Base-by-base conservation (phyloP, 64 coral and sea anemone species). In the Trachythela sp. region DNA sequence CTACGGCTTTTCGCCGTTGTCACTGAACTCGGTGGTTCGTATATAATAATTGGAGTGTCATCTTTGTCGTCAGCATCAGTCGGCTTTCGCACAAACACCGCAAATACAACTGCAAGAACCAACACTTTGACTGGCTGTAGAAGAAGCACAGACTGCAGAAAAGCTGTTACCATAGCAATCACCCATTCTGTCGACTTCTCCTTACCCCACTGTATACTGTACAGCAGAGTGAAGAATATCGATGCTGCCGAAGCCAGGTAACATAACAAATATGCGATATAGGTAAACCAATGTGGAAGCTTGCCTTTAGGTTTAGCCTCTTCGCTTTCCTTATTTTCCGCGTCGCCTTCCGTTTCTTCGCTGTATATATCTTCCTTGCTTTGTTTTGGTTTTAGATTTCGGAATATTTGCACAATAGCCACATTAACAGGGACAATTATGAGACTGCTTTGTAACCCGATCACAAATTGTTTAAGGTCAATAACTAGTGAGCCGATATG, bases 401-500 rank as follows among this genome's bases (percentile, higher is more conserved):
- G 89, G 43, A 97, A 97, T 24, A 97, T 93, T 40, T 94, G 93
- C 86, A 97, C 93, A 33, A 97, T 86, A 22, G 85, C 76, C 27
- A 97, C 89, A 68, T 97, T 97, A 0, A 97, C 91, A 0, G 95
- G 95, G 87, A 97, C 92, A 22, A 97, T 91, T 8, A 97, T 94
- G 13, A 97, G 70, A 54, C 95, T 97, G 2, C 92, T 89, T 84
- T 97, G 91, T 18, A 97, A 43, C 2, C 93, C 2, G 90, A 45
- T 45, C 11, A 45, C 42, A 11, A 45, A 45, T 45, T 45, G 42
- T 45, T 45, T 45, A 45, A 45, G 56, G 84, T 94, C 92, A 30
- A 94, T 84, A 33, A 84, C 83, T 4, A 87, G 40, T 1, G 92
- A 88, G 34, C 92, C 92, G 48, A 94, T 88, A 24, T 90, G 64